These are phyloP conservation scores for Monopterus albus DNA, from an alignment of 2,113 vertebrate genomes.

Conservation along the genomic window DNA sequence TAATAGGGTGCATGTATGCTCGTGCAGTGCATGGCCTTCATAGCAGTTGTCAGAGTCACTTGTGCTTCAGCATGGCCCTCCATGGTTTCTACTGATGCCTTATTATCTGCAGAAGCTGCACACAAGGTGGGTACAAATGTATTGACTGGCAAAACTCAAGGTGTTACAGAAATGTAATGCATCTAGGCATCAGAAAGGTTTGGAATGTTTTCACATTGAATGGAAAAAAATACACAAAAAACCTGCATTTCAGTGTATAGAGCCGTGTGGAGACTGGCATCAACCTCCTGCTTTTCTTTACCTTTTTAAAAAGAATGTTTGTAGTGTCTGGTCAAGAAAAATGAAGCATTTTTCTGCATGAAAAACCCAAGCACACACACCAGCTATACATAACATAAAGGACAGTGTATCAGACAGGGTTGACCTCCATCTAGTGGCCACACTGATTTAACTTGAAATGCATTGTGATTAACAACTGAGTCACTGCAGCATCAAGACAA, in stretches of 20 bases:
- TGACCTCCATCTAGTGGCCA: conserved; percentile 76
- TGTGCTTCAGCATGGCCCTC: conserved; percentile 25
- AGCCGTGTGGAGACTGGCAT: conserved; percentile 8
- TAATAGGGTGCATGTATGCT: conserved; percentile 5
- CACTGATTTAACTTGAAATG: conserved; percentile 49
- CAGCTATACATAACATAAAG: conserved; percentile 17
- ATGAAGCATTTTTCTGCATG: neutral
- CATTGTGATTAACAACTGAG: conserved; percentile 60
- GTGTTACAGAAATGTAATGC: conserved; percentile 18
- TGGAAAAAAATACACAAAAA: neutral
- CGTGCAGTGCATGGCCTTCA: conserved; percentile 28
- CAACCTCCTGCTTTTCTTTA: conserved; percentile 2
- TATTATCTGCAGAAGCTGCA: conserved; percentile 38
- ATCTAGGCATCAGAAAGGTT: neutral
- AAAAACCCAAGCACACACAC: neutral
- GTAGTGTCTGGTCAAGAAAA: conserved; percentile 6
- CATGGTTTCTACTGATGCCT: conserved; percentile 28
- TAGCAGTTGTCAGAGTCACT: neutral
- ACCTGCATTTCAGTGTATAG: neutral
- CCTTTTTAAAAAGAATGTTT: neutral
- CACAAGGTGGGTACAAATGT: conserved; percentile 14
- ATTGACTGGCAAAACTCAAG: conserved; percentile 44
- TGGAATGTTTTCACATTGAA: conserved; percentile 4
- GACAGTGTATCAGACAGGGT: conserved; percentile 65
- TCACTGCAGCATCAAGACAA: conserved; percentile 13